A percentile compares a stretch with the other conserved stretches of the same genome.
Evolutionary conservation across 2,888 invertebrate species (phyloP).

Genomic region (Apamea sordens): DNA sequence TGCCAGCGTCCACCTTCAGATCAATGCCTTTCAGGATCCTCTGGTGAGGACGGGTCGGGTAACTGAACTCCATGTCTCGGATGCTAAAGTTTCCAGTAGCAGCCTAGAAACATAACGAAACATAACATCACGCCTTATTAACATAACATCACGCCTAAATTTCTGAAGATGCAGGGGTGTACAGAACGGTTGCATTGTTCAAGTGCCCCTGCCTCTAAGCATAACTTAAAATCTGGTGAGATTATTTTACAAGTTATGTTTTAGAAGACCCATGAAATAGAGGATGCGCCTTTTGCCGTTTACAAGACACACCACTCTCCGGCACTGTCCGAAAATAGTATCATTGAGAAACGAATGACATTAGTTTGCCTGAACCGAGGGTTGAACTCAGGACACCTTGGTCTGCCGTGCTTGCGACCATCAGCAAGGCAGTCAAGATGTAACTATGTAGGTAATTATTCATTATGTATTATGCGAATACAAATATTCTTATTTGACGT

Average conservation of each 20-base stretch:
- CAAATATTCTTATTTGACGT: neutral
- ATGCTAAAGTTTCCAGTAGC: slow-evolving; percentile 92
- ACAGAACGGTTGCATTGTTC: neutral
- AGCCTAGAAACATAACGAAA: slow-evolving; percentile 77
- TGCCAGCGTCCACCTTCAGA: slow-evolving; percentile 92
- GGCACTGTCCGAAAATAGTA: neutral
- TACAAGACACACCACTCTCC: neutral
- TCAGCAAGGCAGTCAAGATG: neutral
- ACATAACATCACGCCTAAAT: neutral
- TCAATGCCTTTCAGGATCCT: slow-evolving; percentile 93
- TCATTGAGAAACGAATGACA: neutral
- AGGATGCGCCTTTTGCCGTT: too few relatives aligned
- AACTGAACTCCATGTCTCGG: slow-evolving; percentile 93
- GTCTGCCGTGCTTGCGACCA: neutral
- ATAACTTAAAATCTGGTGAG: neutral
- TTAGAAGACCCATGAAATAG: neutral
- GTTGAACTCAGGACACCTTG: neutral
- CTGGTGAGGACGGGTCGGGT: slow-evolving; percentile 94
- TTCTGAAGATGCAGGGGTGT: neutral
- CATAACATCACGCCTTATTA: neutral
- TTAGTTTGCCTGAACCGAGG: neutral
- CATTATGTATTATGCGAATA: too few relatives aligned
- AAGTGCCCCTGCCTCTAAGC: neutral
- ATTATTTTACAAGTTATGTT: neutral
- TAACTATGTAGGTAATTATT: neutral